Conservation (phyloP, 1,140 invertebrate genomes). For the Dinoponera quadriceps region DNA sequence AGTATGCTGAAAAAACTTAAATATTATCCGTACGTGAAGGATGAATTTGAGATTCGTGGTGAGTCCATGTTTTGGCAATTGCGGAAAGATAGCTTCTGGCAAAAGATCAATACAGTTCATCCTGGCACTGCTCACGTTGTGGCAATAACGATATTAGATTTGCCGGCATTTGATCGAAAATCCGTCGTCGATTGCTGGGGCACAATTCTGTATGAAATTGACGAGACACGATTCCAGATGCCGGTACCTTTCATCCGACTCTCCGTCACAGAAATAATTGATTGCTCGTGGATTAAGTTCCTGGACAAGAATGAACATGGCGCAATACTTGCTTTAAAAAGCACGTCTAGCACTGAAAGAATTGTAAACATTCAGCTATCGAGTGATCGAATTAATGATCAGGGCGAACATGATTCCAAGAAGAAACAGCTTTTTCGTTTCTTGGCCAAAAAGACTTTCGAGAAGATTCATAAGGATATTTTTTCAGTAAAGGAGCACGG, state of each 20-base stretch:
- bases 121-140: constrained; percentile 58
- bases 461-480: constrained; percentile 63
- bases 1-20: constrained; percentile 74
- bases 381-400: background rate
- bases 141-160: constrained; percentile 76
- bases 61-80: constrained; percentile 75
- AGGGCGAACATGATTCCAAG: constrained; percentile 24
- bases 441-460: constrained; percentile 72
- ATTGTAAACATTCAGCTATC: constrained; percentile 64
- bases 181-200: constrained; percentile 68
- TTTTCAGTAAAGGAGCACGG: constrained; percentile 69
- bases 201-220: constrained; percentile 76
- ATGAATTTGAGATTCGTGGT: constrained; percentile 64
- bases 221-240: constrained; percentile 76
- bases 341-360: constrained; percentile 72
- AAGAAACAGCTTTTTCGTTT: constrained; percentile 66
- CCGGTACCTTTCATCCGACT: constrained; percentile 71
- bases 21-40: constrained; percentile 73
- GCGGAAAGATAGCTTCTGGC: constrained; percentile 64
- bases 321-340: constrained; percentile 76
- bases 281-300: constrained; percentile 68
- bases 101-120: constrained; percentile 64
- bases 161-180: constrained; percentile 76
- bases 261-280: constrained; percentile 65
- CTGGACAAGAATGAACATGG: constrained; percentile 12